Base-by-base conservation (phyloP, 2,113 vertebrate species). In the Willisornis vidua region DNA sequence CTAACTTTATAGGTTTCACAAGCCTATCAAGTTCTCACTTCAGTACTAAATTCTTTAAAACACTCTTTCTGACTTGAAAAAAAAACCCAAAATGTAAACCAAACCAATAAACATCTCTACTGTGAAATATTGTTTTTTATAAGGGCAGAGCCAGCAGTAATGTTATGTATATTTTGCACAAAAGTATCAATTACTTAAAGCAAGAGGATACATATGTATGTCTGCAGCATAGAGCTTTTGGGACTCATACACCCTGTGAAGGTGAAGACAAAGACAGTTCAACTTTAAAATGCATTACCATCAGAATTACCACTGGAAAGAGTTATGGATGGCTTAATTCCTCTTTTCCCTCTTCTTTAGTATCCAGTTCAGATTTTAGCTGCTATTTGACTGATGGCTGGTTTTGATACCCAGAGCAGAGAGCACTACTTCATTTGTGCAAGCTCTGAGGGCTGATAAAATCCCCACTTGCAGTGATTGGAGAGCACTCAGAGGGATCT, bases 321-420 rank as follows among this genome's bases (percentile, higher is more conserved):
- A 31, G 9, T 85, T 77, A 54, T 48, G 55, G 31, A 78, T 66
- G 28, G 24, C 29, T 66, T 24, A 54, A 54, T 82, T 84, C 82
- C 45, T 93, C 18, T 39, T 85, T 54, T 52, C 26, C 37, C 13
- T 57, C 19, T 84, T 48, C 91, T 19, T 6, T 14, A 58, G n/a
- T 16, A 29, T 23, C 43, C 19, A 25, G 48, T 33, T 91, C 71
- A 81, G 57, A 80, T 70, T 94, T 87, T 89, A 90, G 61, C 55
- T 89, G 16, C 35, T 63, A 20, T 11, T 14, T 92, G 77, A 89
- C 39, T 80, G 57, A 94, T 91, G 65, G 19, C 22, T 28, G 5
- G n/a, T 85, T 94, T 92, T 94, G 91, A 88, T 87, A 85, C 39
- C 41, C 83, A 29, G 70, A 80, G 24, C 51, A 94, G 66, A 46